These are phyloP conservation scores for Yponomeuta cagnagella DNA, from an alignment of 2,888 invertebrate genomes.

Conservation along the genomic window DNA sequence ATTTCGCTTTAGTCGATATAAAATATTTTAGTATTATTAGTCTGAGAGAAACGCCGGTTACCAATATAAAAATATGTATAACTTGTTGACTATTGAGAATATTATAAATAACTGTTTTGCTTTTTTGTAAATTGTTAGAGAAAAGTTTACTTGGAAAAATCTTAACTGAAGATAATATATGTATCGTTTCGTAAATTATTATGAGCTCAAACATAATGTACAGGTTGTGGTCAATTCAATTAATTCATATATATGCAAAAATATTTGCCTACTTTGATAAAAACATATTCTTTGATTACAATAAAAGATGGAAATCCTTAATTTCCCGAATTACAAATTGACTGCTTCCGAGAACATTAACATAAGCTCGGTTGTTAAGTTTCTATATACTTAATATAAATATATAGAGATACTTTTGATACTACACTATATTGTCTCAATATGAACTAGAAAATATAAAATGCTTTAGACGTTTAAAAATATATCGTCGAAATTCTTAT, in stretches of 20 bases:
- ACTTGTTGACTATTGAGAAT: constrained; percentile 74
- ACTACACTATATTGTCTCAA: background rate
- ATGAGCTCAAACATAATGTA: constrained; percentile 7
- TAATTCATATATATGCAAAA: background rate
- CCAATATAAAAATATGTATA: constrained; percentile 74
- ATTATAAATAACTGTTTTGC: constrained; percentile 34
- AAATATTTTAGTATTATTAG: constrained; percentile 70
- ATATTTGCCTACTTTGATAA: no score
- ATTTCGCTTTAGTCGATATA: constrained; percentile 68
- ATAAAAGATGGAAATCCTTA: no score
- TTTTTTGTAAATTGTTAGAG: constrained; percentile 15
- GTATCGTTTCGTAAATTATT: constrained; percentile 9
- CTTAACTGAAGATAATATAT: background rate
- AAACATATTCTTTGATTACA: no score
- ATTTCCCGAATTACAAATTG: background rate
- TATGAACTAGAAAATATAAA: background rate
- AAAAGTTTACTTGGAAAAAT: background rate
- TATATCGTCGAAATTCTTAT: constrained; percentile 22
- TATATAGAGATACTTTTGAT: constrained; percentile 23
- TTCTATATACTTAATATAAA: constrained; percentile 60
- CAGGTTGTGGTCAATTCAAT: background rate
- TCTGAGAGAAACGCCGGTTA: constrained; percentile 76
- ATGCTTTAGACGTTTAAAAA: constrained; percentile 12
- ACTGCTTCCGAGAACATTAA: background rate
- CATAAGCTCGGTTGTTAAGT: constrained; percentile 58